Conservation (phyloP, 1,140 invertebrate genomes). For the Drosophila bocqueti region DNA sequence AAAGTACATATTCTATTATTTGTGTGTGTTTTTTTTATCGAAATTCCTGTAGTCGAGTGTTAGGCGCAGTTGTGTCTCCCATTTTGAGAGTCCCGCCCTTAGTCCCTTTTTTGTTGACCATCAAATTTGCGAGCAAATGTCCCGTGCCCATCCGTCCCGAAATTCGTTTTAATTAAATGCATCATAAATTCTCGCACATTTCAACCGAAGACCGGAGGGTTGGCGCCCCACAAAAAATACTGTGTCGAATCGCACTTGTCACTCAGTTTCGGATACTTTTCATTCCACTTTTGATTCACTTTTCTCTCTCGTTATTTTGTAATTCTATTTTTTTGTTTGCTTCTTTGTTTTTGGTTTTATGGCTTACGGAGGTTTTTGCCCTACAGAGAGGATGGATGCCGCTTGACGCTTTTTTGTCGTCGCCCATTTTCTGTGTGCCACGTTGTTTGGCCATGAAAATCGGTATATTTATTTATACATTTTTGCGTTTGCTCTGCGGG, state of each 20-base stretch:
- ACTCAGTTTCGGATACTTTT: constrained; percentile 46
- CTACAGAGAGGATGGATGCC: constrained; percentile 30
- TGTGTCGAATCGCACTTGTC: constrained; percentile 47
- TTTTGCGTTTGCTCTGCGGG: constrained; percentile 51
- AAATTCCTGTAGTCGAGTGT: constrained; percentile 32
- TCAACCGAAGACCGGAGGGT: constrained; percentile 11
- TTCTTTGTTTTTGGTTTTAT: constrained; percentile 20
- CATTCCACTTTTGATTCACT: constrained; percentile 45
- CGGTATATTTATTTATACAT: constrained; percentile 65
- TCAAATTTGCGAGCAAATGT: constrained; percentile 39
- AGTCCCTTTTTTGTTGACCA: constrained; percentile 38
- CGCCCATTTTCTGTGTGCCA: constrained; percentile 38
- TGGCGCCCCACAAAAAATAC: constrained; percentile 21
- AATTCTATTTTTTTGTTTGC: neutral
- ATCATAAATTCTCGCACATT: constrained; percentile 61
- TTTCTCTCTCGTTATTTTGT: constrained; percentile 43
- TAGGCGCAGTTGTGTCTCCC: constrained; percentile 27
- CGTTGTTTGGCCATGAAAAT: constrained; percentile 73
- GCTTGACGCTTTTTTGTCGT: constrained; percentile 32
- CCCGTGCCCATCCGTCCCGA: constrained; percentile 7
- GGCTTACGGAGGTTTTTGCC: constrained; percentile 40
- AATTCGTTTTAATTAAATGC: constrained; percentile 60
- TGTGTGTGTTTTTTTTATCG: too few species aligned
- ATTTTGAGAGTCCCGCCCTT: constrained; percentile 9
- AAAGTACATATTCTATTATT: neutral